A percentile compares a stretch with the other conserved stretches of the same genome.
Conservation (phyloP, 2,888 invertebrate species). For the Chelonus formosanus region DNA sequence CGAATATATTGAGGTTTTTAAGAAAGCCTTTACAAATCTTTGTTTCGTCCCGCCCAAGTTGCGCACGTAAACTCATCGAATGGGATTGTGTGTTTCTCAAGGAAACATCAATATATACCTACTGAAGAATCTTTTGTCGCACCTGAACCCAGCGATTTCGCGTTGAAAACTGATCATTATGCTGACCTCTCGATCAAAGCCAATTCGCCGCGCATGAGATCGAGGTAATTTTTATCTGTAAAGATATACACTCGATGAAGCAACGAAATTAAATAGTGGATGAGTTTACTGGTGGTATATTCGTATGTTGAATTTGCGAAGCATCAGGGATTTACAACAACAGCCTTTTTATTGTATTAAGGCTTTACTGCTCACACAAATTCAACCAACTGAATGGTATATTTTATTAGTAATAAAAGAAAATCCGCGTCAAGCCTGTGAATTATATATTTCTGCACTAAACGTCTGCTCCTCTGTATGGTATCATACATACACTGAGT, state of each 20-base stretch:
- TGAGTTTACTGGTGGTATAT: constrained; percentile 6
- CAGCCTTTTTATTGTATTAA: constrained; percentile 13
- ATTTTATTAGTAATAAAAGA: constrained; percentile 31
- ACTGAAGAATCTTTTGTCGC: constrained; percentile 32
- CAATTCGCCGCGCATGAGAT: constrained; percentile 17
- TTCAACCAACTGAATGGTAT: constrained; percentile 16
- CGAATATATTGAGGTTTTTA: not conserved
- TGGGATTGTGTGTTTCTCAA: constrained; percentile 28
- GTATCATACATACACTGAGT: no score
- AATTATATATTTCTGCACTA: constrained; percentile 30
- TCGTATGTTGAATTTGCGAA: constrained; percentile 1
- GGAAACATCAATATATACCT: constrained; percentile 19
- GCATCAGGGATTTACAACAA: constrained; percentile 10
- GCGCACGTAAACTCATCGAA: constrained; percentile 38
- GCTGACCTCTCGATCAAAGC: constrained; percentile 27
- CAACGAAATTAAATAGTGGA: constrained; percentile 12
- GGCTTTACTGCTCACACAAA: constrained; percentile 22
- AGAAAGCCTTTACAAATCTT: constrained; percentile 2
- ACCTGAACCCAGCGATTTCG: constrained; percentile 31
- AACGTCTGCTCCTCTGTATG: constrained; percentile 8
- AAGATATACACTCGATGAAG: constrained; percentile 7
- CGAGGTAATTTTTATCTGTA: constrained; percentile 2
- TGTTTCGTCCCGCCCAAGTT: constrained; percentile 36
- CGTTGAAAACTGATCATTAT: constrained; percentile 32
- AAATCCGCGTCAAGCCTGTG: constrained; percentile 37